Evolutionary conservation across 2,113 vertebrate genomes (phyloP), one percentile per base, ranked within the genome.

Genomic region (Silurus asotus): DNA sequence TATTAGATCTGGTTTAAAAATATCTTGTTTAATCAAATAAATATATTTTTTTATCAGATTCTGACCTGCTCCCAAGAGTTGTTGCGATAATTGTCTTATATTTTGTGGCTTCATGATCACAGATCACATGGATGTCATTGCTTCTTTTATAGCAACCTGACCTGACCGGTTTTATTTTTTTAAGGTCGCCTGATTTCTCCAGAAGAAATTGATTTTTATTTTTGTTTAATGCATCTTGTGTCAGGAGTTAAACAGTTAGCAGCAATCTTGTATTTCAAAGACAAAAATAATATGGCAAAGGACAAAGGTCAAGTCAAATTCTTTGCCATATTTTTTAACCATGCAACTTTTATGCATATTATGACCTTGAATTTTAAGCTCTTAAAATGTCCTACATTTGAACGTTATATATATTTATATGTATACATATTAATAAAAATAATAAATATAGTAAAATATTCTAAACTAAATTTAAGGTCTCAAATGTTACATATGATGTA

Each of bases 101-200:
- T 87, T 88, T 90, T 74, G 61, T 90, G n/a, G 45, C 77, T 3
- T 84, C 84, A 17, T 88, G 65, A 4, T 89, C 49, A 65, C 87
- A 76, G 86, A 89, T 89, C 25, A 87, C 83, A 70, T 78, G 62
- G n/a, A 37, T 37, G 37, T 82, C 84, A 20, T 83, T 89, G 3
- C 37, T 75, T 78, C 80, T 48, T 82, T 89, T 37, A 81, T 75
- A 55, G 6, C 28, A 82, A 53, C 88, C 88, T 13, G 87, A 88
- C 49, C 87, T 88, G 58, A 82, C 45, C 19, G 62, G 61, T 82
- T 48, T 45, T 15, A 6, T 62, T 17, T 81, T 37, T 48, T 4
- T 81, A 23, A 10, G 49, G 37, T 81, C 64, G 19, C 11, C 79
- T 62, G 79, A 11, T 64, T 49, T 45, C 5, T 64, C 45, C 1